A percentile compares a stretch with the other conserved stretches of the same genome.
phyloP scores from a whole-genome alignment of 2,113 vertebrate genomes.

The Oryzias celebensis region DNA sequence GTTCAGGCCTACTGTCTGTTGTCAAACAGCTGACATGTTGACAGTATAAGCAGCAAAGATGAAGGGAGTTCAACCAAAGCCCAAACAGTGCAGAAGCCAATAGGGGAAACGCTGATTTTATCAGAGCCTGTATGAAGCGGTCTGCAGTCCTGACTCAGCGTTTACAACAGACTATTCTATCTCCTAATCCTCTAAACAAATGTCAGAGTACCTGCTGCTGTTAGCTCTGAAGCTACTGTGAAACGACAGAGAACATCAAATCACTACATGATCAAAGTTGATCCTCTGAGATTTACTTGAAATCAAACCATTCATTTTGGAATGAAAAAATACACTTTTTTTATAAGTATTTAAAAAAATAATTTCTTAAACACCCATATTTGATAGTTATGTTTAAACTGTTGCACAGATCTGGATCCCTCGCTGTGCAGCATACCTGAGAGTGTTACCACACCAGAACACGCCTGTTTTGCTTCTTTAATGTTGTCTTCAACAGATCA shows the following conservation, averaged over 20 bases:
- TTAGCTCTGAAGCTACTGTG: not conserved
- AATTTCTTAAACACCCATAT: not conserved
- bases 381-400: not conserved
- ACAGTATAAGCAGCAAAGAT: slow-evolving; percentile 55
- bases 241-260: too few species aligned
- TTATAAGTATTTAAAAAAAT: too few species aligned
- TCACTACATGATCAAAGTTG: too few species aligned
- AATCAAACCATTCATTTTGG: too few species aligned
- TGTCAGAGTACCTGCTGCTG: slow-evolving; percentile 3
- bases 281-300: too few species aligned
- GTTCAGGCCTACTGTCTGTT: slow-evolving; percentile 30
- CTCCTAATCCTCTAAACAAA: slow-evolving; percentile 6
- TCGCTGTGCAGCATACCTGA: slow-evolving; percentile 6
- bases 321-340: too few species aligned
- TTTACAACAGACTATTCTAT: not conserved
- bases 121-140: slow-evolving; percentile 40
- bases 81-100: slow-evolving; percentile 44
- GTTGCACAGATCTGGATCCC: not conserved
- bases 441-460: slow-evolving; percentile 1
- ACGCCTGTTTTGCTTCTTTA: not conserved
- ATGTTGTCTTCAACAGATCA: slow-evolving; percentile 12
- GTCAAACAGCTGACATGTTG: slow-evolving; percentile 51
- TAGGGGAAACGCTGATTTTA: slow-evolving; percentile 27
- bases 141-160: slow-evolving; percentile 13
- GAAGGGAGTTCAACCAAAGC: slow-evolving; percentile 36